Conservation (phyloP, 1,140 invertebrate species). For the Globodera rostochiensis region DNA sequence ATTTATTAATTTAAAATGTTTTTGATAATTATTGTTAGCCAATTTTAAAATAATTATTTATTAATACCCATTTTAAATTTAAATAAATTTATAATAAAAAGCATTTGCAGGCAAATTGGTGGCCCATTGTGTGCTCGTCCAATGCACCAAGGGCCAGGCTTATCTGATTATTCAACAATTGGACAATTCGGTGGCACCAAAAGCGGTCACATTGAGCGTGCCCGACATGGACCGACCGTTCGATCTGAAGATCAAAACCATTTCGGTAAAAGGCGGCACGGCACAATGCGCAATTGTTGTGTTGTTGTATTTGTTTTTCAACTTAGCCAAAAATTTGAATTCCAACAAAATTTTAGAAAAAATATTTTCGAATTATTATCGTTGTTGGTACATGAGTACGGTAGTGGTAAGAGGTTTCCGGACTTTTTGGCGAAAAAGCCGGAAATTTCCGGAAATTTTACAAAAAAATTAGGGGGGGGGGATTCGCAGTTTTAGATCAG, state of each 20-base stretch:
- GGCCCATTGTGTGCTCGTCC: constrained; percentile 47
- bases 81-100: not conserved
- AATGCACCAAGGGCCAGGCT: constrained; percentile 50
- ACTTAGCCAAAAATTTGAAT: no score
- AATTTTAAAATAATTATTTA: constrained; percentile 12
- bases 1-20: constrained; percentile 2
- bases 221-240: constrained; percentile 42
- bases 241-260: constrained; percentile 44
- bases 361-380: no score
- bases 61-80: not conserved
- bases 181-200: constrained; percentile 37
- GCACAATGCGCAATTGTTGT: no score
- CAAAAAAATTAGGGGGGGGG: no score
- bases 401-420: not conserved
- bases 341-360: no score
- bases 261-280: constrained; percentile 20
- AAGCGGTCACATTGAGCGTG: constrained; percentile 45
- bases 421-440: no score
- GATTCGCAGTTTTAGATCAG: no score
- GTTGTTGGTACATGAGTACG: no score
- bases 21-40: not conserved
- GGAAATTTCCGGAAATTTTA: constrained; percentile 17
- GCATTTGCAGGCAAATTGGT: constrained; percentile 47
- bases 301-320: no score
- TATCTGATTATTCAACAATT: constrained; percentile 55